These are phyloP conservation scores for Ptychochromis oligacanthus DNA, from an alignment of 2,113 vertebrate species.

Conservation along the genomic window DNA sequence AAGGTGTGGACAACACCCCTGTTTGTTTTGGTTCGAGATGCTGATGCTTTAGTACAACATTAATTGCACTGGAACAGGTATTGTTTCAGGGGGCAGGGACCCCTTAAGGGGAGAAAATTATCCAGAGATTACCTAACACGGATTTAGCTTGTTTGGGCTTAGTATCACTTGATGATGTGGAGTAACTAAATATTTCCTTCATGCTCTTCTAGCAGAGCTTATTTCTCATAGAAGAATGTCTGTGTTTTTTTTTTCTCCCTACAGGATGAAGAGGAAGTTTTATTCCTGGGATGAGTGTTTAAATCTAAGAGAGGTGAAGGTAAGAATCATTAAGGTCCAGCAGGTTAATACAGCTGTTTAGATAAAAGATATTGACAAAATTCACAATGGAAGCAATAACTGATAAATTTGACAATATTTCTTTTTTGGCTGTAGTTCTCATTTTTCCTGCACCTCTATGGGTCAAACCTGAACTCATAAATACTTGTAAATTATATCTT, in stretches of 20 bases:
- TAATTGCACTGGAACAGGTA: too few relatives aligned
- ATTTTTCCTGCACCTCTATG: neutral
- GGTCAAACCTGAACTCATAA: too few relatives aligned
- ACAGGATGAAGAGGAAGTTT: slow-evolving; percentile 12
- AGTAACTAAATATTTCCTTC: neutral
- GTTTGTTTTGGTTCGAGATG: neutral
- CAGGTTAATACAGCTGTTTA: neutral
- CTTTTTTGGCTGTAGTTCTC: neutral
- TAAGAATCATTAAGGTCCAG: neutral
- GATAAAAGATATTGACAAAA: neutral
- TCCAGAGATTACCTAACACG: neutral
- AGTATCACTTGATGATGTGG: neutral
- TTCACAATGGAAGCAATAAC: neutral
- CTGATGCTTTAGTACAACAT: too few relatives aligned
- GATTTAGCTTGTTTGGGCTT: neutral
- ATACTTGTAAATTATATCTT: neutral
- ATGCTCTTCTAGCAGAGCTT: neutral
- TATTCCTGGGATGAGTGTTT: slow-evolving; percentile 3
- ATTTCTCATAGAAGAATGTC: neutral
- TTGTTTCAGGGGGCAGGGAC: neutral
- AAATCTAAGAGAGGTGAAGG: slow-evolving; percentile 11
- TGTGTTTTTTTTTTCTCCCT: neutral
- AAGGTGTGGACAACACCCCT: too few relatives aligned
- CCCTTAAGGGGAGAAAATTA: neutral
- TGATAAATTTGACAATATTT: neutral